Conservation (phyloP, 2,113 vertebrate species). For the Dendrocopos noguchii region DNA sequence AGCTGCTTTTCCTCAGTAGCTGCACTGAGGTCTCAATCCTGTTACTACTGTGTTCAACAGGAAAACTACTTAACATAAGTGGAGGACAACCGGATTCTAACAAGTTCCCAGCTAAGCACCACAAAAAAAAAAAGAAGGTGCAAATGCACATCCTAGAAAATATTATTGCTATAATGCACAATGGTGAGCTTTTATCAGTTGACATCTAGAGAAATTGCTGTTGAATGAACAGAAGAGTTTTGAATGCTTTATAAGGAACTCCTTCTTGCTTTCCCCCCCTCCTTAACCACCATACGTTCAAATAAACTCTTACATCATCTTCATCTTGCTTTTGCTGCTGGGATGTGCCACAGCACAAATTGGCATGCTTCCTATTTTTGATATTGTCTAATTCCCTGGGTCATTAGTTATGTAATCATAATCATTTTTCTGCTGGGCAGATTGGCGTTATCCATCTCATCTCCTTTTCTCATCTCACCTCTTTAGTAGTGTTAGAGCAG, state of each 20-base stretch:
- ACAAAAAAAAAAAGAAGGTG: background rate
- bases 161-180: background rate
- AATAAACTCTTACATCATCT: background rate
- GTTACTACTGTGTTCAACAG: background rate
- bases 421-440: constrained; percentile 75
- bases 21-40: background rate
- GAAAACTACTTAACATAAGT: background rate
- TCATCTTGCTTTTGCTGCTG: constrained; percentile 16
- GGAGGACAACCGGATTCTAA: background rate
- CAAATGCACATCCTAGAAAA: background rate
- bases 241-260: background rate
- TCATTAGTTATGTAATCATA: constrained; percentile 77
- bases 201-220: background rate
- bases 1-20: background rate
- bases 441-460: constrained; percentile 62
- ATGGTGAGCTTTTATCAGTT: background rate
- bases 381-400: constrained; percentile 75
- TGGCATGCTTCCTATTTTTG: constrained; percentile 59
- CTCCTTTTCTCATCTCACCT: constrained; percentile 58
- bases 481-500: constrained; percentile 53
- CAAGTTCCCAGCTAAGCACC: background rate
- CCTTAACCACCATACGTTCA: background rate
- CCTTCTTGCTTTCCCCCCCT: too few species aligned
- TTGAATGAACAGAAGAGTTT: background rate
- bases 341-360: constrained; percentile 37